These are phyloP conservation scores for Lasioglossum oenotherae DNA, from an alignment of 2,888 invertebrate species.

Conservation along the genomic window DNA sequence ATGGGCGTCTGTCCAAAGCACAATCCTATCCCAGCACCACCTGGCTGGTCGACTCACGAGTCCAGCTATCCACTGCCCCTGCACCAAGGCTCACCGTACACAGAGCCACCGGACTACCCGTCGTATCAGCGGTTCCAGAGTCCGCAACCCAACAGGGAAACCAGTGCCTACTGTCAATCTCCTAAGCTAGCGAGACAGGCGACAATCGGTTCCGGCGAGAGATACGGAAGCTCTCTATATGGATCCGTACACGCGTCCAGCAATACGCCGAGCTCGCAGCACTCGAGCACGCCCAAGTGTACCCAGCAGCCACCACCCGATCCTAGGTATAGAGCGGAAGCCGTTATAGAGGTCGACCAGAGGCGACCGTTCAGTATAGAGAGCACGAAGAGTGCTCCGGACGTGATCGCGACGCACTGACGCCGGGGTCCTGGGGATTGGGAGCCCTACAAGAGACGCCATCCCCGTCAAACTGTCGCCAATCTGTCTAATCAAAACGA, in stretches of 20 bases:
- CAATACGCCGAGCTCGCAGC: conserved; percentile 70
- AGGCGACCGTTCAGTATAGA: conserved; percentile 91
- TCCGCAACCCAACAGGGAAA: conserved; percentile 71
- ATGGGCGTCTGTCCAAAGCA: conserved; percentile 76
- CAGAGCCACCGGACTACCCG: conserved; percentile 73
- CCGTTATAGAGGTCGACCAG: conserved; percentile 87
- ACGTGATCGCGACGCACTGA: conserved; percentile 95
- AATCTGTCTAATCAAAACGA: conserved; percentile 41
- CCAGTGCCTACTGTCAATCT: conserved; percentile 60
- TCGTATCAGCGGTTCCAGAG: conserved; percentile 78
- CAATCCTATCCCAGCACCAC: conserved; percentile 80
- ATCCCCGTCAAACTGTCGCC: conserved; percentile 84
- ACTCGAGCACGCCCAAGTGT: conserved; percentile 72
- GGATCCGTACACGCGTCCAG: conserved; percentile 74
- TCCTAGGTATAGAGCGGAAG: conserved; percentile 86
- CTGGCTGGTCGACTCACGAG: conserved; percentile 80
- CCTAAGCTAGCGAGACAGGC: conserved; percentile 66
- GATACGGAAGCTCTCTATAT: conserved; percentile 78
- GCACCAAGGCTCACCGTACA: conserved; percentile 64
- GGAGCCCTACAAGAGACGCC: conserved; percentile 87
- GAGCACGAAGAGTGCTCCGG: conserved; percentile 95
- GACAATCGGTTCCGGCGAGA: conserved; percentile 78
- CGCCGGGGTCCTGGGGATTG: conserved; percentile 86
- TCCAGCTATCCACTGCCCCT: conserved; percentile 64
- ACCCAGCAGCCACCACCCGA: conserved; percentile 64